Base-by-base conservation (phyloP, 2,888 invertebrate genomes). In the Laspeyria flexula region DNA sequence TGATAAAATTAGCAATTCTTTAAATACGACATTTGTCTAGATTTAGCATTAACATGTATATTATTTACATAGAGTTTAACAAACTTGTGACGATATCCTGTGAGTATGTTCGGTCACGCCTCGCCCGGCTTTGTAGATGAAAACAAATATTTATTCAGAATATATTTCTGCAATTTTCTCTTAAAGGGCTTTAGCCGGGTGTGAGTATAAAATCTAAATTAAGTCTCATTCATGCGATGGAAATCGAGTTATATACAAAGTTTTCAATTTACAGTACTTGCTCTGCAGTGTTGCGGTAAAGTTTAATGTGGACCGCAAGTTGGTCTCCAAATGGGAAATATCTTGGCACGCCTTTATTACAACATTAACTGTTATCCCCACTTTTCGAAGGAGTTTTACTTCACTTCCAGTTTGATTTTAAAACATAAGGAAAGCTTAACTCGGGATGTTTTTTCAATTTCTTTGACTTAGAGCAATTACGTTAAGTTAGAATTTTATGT, bases 91-190 rank as follows among this genome's bases (percentile, higher is more conserved):
- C 59, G 61, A 61, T 62, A 55, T 62, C 43, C 41, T n/a, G 46
- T 27, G 40, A 39, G 51, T 64, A 71, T 73, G 73, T 62, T 13
- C 12, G 47, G 48, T 60, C 68, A 73, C 73, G 69, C 44, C 35
- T 54, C 44, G 35, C 46, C 64, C 63, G 38, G 65, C 63, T 73
- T 65, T 64, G 45, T 61, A 47, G 52, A 65, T 58, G 66, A 60
- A 63, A 60, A 55, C 60, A 60, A 73, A 71, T 55, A 67, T 71
- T 66, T 65, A 60, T 60, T 51, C 52, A 57, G 45, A 62, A 58
- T 57, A 55, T 60, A 61, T 60, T 53, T 51, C 53, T 48, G 55
- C 46, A 53, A 66, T 60, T 55, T 63, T 53, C 33, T 33, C 33
- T 25, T 3, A 12, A 49, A 53, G 30, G 39, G 12, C 37, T 31